These are phyloP conservation scores for Epistrophella euchroma DNA, from an alignment of 2,888 invertebrate species.

Conservation along the genomic window DNA sequence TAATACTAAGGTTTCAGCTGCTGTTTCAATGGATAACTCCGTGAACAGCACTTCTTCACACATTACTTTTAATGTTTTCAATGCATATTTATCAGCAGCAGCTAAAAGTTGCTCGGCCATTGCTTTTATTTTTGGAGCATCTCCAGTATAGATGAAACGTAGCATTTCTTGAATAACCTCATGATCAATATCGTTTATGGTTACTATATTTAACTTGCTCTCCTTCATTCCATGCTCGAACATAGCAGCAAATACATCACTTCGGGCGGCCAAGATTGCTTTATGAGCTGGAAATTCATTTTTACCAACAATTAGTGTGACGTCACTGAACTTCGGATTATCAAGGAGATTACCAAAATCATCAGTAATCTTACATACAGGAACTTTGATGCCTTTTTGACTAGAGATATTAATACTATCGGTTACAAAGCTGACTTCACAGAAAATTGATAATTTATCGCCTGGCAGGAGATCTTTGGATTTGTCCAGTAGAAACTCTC, in stretches of 20 bases:
- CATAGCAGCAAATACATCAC: neutral
- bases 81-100: constrained; percentile 88
- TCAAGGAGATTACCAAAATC: neutral
- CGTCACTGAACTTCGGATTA: neutral
- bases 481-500: constrained; percentile 99
- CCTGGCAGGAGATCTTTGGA: constrained; percentile 99
- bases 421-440: constrained; percentile 99
- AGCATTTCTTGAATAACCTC: neutral
- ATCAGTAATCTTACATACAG: neutral
- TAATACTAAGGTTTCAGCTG: constrained; percentile 97
- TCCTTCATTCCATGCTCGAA: neutral
- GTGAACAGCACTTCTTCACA: constrained; percentile 98
- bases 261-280: neutral
- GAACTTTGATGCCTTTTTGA: neutral
- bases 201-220: neutral
- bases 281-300: neutral
- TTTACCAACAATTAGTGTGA: neutral
- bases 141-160: neutral
- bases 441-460: constrained; percentile 99
- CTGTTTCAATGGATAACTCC: constrained; percentile 97
- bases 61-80: constrained; percentile 99
- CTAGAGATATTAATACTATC: constrained; percentile 99
- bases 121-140: neutral
- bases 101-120: neutral
- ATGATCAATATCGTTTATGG: neutral